Percentiles rank a stretch among this genome's conserved stretches.
phyloP scores from a whole-genome alignment of 37 sponge, comb jelly and placozoan genomes.

The Mnemiopsis leidyi region DNA sequence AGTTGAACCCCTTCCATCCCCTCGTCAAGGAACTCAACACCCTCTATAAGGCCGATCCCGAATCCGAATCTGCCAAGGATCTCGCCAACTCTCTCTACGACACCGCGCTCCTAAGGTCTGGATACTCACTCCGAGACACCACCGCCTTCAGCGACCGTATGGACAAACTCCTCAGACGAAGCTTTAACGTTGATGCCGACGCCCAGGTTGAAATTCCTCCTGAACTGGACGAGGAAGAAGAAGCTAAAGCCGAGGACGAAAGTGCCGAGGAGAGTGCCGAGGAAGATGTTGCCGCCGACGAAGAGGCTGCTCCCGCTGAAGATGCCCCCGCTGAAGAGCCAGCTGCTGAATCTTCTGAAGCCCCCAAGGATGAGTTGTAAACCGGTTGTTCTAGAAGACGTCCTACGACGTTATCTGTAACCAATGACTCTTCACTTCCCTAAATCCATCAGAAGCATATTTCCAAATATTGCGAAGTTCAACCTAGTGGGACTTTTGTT shows the following conservation, averaged over 20 bases:
- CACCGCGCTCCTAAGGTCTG: slow-evolving; percentile 87
- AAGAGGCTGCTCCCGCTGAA: background rate
- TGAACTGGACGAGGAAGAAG: slow-evolving; percentile 38
- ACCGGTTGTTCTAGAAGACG: background rate
- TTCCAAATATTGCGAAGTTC: background rate
- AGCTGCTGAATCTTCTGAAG: slow-evolving; percentile 7
- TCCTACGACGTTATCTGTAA: background rate
- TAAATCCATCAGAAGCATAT: background rate
- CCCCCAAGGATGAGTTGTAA: slow-evolving; percentile 29
- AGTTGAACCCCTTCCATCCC: slow-evolving; percentile 96
- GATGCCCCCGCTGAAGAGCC: background rate
- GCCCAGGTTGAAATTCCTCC: slow-evolving; percentile 71
- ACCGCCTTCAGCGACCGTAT: slow-evolving; percentile 86
- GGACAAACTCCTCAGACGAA: slow-evolving; percentile 87
- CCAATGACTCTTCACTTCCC: background rate
- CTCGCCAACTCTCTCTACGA: slow-evolving; percentile 86
- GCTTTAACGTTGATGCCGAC: slow-evolving; percentile 76
- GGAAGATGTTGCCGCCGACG: background rate
- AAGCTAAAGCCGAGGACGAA: background rate
- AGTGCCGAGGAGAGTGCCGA: background rate
- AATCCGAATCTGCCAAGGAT: slow-evolving; percentile 76
- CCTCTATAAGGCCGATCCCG: slow-evolving; percentile 66
- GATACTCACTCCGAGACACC: slow-evolving; percentile 84
- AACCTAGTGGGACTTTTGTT: background rate
- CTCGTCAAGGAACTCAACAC: slow-evolving; percentile 80